phyloP scores from a whole-genome alignment of 1,140 invertebrate species.

The Diplogasteroides magnus region DNA sequence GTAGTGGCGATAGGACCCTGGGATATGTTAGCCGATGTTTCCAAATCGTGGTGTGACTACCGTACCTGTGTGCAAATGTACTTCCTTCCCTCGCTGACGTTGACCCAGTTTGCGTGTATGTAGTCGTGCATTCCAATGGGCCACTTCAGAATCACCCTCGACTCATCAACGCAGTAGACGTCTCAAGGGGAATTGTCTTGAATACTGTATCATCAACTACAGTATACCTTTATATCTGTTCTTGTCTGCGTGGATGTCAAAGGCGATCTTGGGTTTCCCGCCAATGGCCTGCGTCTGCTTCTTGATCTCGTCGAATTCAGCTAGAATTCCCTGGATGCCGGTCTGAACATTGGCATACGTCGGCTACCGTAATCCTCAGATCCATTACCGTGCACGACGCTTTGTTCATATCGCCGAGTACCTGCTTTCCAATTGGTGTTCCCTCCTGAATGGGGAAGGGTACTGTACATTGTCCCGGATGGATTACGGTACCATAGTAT shows the following conservation, averaged over 20 bases:
- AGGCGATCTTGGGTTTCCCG: too few relatives aligned
- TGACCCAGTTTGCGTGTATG: conserved; percentile 32
- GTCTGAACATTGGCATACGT: too few relatives aligned
- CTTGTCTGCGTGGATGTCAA: too few relatives aligned
- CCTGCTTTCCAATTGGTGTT: too few relatives aligned
- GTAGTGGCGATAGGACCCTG: conserved; percentile 11
- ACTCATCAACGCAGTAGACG: conserved; percentile 34
- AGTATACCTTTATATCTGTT: too few relatives aligned
- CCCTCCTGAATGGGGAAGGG: too few relatives aligned
- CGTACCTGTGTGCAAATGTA: conserved; percentile 12
- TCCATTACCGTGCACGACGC: too few relatives aligned
- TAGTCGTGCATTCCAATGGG: conserved; percentile 15
- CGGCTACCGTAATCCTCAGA: too few relatives aligned
- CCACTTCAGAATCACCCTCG: conserved; percentile 23
- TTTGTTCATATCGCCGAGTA: too few relatives aligned
- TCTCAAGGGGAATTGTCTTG: conserved; percentile 11
- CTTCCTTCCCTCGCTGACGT: conserved; percentile 8
- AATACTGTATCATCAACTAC: not conserved
- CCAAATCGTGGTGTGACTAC: not conserved
- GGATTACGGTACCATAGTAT: too few relatives aligned
- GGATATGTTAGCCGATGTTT: not conserved
- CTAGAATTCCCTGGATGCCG: not conserved
- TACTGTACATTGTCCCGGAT: too few relatives aligned
- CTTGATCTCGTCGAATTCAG: not conserved
- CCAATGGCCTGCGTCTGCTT: not conserved